Percentiles rank a stretch among this genome's conserved stretches.
Conservation (phyloP, 2,797 vertebrate species). For the Salmo trutta region DNA sequence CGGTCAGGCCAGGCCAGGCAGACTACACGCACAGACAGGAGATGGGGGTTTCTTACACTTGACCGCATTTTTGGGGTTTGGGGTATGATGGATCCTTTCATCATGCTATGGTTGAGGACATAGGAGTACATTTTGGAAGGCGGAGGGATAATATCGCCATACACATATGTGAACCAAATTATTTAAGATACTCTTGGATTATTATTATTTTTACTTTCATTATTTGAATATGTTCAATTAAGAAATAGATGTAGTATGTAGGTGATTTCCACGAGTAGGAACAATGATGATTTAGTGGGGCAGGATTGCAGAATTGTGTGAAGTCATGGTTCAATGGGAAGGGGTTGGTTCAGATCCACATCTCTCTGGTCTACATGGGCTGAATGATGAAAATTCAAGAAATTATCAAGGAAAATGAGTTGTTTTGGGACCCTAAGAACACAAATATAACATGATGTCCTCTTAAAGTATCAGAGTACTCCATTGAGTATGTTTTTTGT, state of each 20-base stretch:
- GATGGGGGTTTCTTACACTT: no score
- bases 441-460: slow-evolving; percentile 21
- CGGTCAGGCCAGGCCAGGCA: no score
- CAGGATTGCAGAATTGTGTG: not conserved
- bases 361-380: not conserved
- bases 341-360: slow-evolving; percentile 9
- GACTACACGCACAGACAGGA: no score
- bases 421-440: slow-evolving; percentile 11
- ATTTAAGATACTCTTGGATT: no score
- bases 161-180: no score
- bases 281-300: no score
- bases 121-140: no score
- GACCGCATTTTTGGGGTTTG: no score
- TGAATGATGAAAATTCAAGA: slow-evolving; percentile 33
- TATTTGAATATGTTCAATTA: not conserved
- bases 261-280: not conserved
- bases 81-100: no score
- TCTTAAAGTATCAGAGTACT: slow-evolving; percentile 4
- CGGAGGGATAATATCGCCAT: no score
- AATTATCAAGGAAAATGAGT: slow-evolving; percentile 7
- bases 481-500: not conserved
- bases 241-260: not conserved
- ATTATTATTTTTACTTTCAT: no score
- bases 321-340: slow-evolving; percentile 15
- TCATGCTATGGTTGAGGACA: no score